Percentiles rank a stretch among this genome's conserved stretches.
phyloP scores from a whole-genome alignment of 2,113 vertebrate genomes.

The Mesembrinibis cayennensis region DNA sequence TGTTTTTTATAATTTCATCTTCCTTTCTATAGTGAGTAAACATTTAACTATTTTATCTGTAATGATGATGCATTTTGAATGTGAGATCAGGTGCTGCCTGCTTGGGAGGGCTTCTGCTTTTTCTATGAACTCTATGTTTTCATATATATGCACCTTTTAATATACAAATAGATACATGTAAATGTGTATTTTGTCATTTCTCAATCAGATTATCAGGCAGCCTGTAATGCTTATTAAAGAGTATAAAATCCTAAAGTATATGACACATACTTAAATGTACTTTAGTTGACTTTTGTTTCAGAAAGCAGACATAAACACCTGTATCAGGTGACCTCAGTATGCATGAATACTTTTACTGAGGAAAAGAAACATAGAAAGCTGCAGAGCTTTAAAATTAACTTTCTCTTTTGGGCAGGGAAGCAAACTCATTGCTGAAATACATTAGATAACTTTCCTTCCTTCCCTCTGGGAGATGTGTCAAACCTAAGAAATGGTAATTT shows the following conservation, averaged over 20 bases:
- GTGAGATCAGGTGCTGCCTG: background rate
- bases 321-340: background rate
- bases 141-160: background rate
- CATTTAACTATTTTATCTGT: background rate
- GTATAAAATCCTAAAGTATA: background rate
- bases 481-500: constrained; percentile 7
- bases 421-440: background rate
- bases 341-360: background rate
- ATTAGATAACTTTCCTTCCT: background rate
- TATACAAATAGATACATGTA: background rate
- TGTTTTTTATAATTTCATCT: background rate
- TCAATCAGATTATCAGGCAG: background rate
- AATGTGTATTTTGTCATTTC: background rate
- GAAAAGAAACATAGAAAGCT: background rate
- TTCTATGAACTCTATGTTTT: background rate
- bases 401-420: background rate
- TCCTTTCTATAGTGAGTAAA: background rate
- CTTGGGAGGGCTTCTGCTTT: background rate
- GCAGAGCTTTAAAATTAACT: background rate
- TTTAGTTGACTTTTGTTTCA: background rate
- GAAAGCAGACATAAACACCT: background rate
- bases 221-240: background rate
- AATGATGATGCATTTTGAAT: background rate
- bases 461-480: background rate
- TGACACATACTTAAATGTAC: background rate